Base-by-base conservation (phyloP, 2,797 vertebrate genomes). In the Macroramphosus scolopax region DNA sequence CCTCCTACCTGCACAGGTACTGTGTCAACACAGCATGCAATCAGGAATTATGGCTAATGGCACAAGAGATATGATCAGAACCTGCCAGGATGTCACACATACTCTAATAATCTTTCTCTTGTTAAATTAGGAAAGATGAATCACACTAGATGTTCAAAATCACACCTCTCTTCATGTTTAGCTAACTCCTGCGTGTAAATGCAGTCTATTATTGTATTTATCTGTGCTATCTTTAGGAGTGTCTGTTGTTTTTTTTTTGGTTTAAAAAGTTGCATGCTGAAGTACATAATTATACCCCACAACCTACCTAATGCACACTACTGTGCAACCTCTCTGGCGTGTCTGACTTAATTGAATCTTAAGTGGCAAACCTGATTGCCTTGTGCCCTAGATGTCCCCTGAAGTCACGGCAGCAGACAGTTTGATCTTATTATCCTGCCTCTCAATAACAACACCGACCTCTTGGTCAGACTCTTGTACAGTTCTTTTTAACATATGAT, bases 1-100 rank as follows among this genome's bases (percentile, higher is more conserved):
- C 96, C 96, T 0, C 97, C 97, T 0, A 94, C 92, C 5, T 99
- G 97, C 84, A 91, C 75, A 50, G 78, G 83, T 86, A 63, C 25
- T 38, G 6, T 5, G 10, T n/a, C 22, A 63, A 20, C 15, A 10
- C 44, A 52, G 28, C 45, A 36, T 14, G 25, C 6, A 2, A 0
- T 13, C 14, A 29, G 49, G 22, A 32, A 6, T 20, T 36, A 30
- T 36, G 10, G 8, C 24, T 12, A 17, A 43, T 25, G 20, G 15
- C 11, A 32, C 6, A 29, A 3, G 10, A 29, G 8, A 36, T 43
- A 24, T 50, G 8, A n/a, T n/a, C n/a, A n/a, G n/a, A n/a, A n/a
- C n/a, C n/a, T n/a, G n/a, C n/a, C n/a, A n/a, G n/a, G n/a, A n/a
- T n/a, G n/a, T n/a, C n/a, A n/a, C n/a, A n/a, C n/a, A n/a, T n/a